Percentiles rank a stretch among this genome's conserved stretches.
Conservation (phyloP, 2,888 invertebrate species). For the Oxyteleia sp. region DNA sequence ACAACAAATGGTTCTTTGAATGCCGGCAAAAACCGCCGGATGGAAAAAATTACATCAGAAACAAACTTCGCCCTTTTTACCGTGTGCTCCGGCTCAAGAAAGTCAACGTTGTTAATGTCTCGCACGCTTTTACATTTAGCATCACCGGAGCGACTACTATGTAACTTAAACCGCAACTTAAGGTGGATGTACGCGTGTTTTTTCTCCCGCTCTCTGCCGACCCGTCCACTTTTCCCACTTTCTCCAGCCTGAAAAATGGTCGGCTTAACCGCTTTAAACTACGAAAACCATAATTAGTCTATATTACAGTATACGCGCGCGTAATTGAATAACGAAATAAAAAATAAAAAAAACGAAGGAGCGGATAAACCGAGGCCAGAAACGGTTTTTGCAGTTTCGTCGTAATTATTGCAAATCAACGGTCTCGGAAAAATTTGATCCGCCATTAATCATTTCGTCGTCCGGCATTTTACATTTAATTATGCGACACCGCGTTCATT, state of each 20-base stretch:
- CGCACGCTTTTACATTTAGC: slow-evolving; percentile 34
- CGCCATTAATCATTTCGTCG: slow-evolving; percentile 54
- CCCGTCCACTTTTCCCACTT: slow-evolving; percentile 42
- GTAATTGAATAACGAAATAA: slow-evolving; percentile 41
- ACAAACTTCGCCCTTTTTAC: slow-evolving; percentile 21
- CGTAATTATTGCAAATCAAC: slow-evolving; percentile 21
- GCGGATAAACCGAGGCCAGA: too few species aligned
- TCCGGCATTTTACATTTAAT: slow-evolving; percentile 38
- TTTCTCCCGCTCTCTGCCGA: slow-evolving; percentile 12
- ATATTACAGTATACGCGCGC: slow-evolving; percentile 17
- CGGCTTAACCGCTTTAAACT: slow-evolving; percentile 34
- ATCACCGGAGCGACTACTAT: slow-evolving; percentile 10
- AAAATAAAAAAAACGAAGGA: slow-evolving; percentile 5
- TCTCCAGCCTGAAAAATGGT: slow-evolving; percentile 52
- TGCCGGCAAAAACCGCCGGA: slow-evolving; percentile 22
- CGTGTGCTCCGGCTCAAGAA: slow-evolving; percentile 13
- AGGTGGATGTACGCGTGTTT: slow-evolving; percentile 18
- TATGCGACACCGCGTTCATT: slow-evolving; percentile 48
- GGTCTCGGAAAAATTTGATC: slow-evolving; percentile 37
- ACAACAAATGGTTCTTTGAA: slow-evolving; percentile 52
- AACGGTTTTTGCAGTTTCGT: neutral
- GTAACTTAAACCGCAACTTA: slow-evolving; percentile 45
- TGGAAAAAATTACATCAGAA: slow-evolving; percentile 24
- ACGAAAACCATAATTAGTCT: slow-evolving; percentile 49
- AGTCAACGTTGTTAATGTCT: slow-evolving; percentile 33